Conservation (phyloP, 2,113 vertebrate genomes). For the Phalacrocorax carbo region DNA sequence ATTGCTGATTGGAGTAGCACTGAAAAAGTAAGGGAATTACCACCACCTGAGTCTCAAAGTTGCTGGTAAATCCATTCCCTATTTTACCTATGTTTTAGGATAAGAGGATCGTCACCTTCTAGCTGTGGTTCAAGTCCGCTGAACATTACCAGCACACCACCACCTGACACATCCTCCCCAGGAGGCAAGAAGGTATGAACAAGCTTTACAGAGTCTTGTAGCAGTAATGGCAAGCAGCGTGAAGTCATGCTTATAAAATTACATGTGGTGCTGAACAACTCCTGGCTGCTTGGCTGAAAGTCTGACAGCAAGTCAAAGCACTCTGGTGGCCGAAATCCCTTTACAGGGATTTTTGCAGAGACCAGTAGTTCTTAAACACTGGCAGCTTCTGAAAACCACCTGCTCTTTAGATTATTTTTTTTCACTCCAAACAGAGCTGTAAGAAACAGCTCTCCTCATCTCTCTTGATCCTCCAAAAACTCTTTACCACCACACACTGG, state of each 20-base stretch:
- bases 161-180: slow-evolving; percentile 91
- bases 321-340: background rate
- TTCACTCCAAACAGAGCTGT: background rate
- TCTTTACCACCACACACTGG: background rate
- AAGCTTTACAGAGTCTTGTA: background rate
- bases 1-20: background rate
- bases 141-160: slow-evolving; percentile 96
- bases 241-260: background rate
- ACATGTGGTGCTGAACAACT: background rate
- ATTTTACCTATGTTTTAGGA: slow-evolving; percentile 69
- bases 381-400: background rate
- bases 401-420: background rate
- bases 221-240: background rate
- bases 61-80: background rate
- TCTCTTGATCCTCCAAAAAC: background rate
- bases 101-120: slow-evolving; percentile 95
- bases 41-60: background rate
- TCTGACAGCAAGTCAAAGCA: background rate
- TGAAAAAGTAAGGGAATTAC: background rate
- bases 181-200: slow-evolving; percentile 90
- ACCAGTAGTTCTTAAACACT: background rate
- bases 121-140: slow-evolving; percentile 96
- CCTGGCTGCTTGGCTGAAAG: background rate
- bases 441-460: background rate
- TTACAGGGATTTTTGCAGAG: background rate